Conservation (phyloP, 2,113 vertebrate genomes). For the Perognathus longimembris region DNA sequence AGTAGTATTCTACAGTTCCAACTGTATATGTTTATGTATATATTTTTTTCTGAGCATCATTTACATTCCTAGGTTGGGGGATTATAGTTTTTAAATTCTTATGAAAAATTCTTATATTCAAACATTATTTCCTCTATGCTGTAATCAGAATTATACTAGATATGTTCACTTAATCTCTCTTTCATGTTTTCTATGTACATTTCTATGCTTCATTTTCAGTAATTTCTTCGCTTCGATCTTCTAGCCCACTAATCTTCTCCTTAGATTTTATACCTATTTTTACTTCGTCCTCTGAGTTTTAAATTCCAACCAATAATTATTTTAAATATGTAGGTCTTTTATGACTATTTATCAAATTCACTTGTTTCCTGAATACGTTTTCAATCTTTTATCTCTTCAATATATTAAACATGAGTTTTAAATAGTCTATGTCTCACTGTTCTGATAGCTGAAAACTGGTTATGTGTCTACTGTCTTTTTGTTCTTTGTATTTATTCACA, state of each 20-base stretch:
- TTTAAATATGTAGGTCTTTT: neutral
- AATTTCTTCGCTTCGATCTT: neutral
- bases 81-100: conserved; percentile 4
- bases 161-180: neutral
- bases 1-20: neutral
- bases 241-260: neutral
- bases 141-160: neutral
- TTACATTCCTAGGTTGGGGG: neutral
- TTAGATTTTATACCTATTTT: neutral
- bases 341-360: neutral
- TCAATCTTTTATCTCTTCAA: neutral
- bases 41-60: neutral
- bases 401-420: neutral
- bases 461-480: neutral
- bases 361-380: neutral
- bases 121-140: neutral
- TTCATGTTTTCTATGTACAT: neutral
- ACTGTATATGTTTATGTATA: neutral
- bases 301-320: neutral
- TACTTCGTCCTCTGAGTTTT: neutral
- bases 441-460: conserved; percentile 1
- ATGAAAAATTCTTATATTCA: neutral
- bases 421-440: neutral
- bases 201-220: neutral
- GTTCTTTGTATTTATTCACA: neutral